phyloP scores from a whole-genome alignment of 2,797 vertebrate species.

The Psittacula echo region DNA sequence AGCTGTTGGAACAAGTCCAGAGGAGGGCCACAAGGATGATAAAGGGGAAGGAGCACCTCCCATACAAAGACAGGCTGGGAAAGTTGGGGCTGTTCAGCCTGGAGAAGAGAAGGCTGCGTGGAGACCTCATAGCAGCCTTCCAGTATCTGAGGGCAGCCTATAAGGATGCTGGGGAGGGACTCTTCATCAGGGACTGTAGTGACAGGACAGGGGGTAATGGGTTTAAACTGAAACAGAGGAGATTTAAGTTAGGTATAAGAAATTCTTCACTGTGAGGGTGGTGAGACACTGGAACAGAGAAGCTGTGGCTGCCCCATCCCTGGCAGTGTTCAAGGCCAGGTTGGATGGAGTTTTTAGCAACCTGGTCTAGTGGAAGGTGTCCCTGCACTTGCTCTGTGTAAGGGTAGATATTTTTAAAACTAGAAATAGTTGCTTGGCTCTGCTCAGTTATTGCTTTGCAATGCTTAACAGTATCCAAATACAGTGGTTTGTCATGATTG shows the following conservation, averaged over 20 bases:
- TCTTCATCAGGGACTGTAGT: neutral
- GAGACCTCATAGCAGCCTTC: neutral
- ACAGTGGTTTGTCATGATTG: neutral
- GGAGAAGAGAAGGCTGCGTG: neutral
- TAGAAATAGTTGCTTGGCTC: neutral
- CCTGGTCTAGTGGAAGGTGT: neutral
- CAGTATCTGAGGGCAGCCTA: neutral
- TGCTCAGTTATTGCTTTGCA: neutral
- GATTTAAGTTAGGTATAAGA: neutral
- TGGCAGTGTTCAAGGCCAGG: neutral
- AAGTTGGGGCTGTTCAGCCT: neutral
- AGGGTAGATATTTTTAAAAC: neutral
- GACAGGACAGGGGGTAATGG: neutral
- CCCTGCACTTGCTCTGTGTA: fast-evolving
- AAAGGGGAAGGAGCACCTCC: neutral
- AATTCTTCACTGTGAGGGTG: neutral
- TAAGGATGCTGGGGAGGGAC: too few relatives aligned
- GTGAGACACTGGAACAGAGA: neutral
- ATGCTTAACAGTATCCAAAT: neutral
- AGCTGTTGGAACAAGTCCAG: neutral
- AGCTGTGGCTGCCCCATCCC: neutral
- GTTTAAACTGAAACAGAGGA: neutral
- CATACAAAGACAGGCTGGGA: neutral
- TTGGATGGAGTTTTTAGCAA: neutral
- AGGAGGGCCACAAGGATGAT: neutral